These are phyloP conservation scores for Pseudolycoriella hygida DNA, from an alignment of 2,888 invertebrate genomes.

Conservation along the genomic window DNA sequence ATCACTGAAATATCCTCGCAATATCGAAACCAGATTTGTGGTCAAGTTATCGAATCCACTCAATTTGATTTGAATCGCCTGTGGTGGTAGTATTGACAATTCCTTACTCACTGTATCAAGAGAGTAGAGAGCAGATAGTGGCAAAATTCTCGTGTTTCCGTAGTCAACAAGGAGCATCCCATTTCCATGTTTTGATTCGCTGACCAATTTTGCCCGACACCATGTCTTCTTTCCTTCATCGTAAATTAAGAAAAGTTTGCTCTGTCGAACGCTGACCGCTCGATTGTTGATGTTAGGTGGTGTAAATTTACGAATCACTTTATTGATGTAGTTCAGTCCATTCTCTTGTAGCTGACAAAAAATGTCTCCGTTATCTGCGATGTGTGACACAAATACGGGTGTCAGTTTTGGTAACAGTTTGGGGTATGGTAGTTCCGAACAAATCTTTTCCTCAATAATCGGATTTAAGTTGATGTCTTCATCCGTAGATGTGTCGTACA, in stretches of 20 bases:
- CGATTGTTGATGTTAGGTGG: conserved; percentile 8
- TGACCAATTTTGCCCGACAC: too few relatives aligned
- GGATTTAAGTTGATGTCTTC: conserved; percentile 47
- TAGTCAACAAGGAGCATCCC: conserved; percentile 39
- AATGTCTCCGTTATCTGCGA: conserved; percentile 23
- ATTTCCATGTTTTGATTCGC: too few relatives aligned
- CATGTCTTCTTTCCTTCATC: too few relatives aligned
- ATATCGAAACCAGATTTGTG: conserved; percentile 33
- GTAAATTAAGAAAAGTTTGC: conserved; percentile 31
- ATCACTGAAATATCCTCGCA: conserved; percentile 38
- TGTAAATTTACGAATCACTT: conserved; percentile 4
- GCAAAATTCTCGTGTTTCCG: conserved; percentile 31
- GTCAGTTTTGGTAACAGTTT: conserved; percentile 16
- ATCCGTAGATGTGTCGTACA: conserved; percentile 45
- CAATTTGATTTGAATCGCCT: conserved; percentile 39
- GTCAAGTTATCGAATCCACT: conserved; percentile 35
- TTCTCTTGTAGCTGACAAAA: conserved; percentile 21
- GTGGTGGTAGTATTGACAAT: conserved; percentile 35
- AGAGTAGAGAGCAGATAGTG: conserved; percentile 28
- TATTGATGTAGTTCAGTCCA: conserved; percentile 20
- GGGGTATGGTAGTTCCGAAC: conserved; percentile 21
- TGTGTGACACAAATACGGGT: conserved; percentile 22
- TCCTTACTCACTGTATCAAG: conserved; percentile 35
- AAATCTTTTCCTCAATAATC: conserved; percentile 36
- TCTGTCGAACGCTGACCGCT: conserved; percentile 17